These are phyloP conservation scores for Scaptomyza flava DNA, from an alignment of 2,888 invertebrate species.

Conservation along the genomic window DNA sequence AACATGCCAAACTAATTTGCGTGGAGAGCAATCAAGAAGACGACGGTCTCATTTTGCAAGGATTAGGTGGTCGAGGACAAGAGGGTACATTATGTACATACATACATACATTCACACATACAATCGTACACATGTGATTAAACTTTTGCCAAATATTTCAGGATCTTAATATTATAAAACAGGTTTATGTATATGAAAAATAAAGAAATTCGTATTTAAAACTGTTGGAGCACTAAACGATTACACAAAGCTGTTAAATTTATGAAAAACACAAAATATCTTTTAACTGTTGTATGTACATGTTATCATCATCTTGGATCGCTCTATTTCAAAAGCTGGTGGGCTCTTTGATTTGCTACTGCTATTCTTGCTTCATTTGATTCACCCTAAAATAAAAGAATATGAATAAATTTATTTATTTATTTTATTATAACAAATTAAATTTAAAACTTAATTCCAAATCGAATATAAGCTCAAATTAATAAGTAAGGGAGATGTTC, in stretches of 20 bases:
- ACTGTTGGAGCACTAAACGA: conserved; percentile 62
- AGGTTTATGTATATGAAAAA: conserved; percentile 4
- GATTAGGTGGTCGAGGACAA: neutral
- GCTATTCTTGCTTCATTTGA: conserved; percentile 98
- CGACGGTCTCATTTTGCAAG: neutral
- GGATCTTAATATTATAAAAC: conserved; percentile 1
- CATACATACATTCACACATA: conserved; percentile 8
- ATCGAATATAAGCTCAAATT: too few relatives aligned
- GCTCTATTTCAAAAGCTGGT: conserved; percentile 95
- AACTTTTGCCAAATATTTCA: conserved; percentile 3
- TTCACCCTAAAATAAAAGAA: conserved; percentile 87
- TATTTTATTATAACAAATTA: too few relatives aligned
- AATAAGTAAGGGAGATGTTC: too few relatives aligned
- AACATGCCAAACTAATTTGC: neutral
- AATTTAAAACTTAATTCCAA: too few relatives aligned
- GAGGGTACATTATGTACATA: neutral
- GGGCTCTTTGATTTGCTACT: conserved; percentile 98
- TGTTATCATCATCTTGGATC: conserved; percentile 17
- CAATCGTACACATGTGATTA: neutral
- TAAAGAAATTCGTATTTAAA: conserved; percentile 33
- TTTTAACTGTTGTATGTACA: conserved; percentile 43
- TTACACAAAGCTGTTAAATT: conserved; percentile 47
- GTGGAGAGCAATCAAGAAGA: too few relatives aligned
- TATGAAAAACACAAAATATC: conserved; percentile 35
- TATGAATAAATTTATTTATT: neutral